Conservation (phyloP, 2,888 invertebrate species). For the Lepidochrysops patricia region DNA sequence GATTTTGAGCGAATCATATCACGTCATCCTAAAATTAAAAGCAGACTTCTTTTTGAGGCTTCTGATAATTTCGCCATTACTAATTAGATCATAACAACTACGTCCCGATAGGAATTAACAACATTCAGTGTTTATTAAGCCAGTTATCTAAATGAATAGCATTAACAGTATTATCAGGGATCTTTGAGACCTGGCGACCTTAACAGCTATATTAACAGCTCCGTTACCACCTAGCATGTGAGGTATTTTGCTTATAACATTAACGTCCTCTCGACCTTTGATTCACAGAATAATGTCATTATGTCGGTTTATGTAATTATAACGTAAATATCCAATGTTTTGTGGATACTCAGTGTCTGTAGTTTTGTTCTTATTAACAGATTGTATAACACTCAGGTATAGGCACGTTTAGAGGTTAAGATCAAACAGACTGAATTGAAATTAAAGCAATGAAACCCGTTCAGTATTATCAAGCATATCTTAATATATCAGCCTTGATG, state of each 20-base stretch:
- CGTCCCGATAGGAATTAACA: not conserved
- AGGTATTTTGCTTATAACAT: not conserved
- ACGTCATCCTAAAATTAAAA: too few species aligned
- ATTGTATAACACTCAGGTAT: too few species aligned
- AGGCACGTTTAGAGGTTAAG: not conserved
- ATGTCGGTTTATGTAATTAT: not conserved
- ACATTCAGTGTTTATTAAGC: not conserved
- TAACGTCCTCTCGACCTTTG: not conserved
- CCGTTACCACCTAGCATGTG: constrained; percentile 5
- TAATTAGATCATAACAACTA: not conserved
- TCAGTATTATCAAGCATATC: not conserved
- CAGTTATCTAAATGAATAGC: constrained; percentile 1
- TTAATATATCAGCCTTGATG: not conserved
- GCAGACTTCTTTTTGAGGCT: too few species aligned
- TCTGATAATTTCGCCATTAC: too few species aligned
- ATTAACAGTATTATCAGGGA: constrained; percentile 3
- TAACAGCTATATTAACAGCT: constrained; percentile 8
- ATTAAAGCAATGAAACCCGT: not conserved
- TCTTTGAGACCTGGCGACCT: constrained; percentile 11
- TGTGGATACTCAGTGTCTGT: too few species aligned
- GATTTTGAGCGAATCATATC: too few species aligned
- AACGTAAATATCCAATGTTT: not conserved
- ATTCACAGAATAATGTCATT: not conserved
- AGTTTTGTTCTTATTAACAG: too few species aligned
- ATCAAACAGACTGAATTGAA: not conserved